Evolutionary conservation across 2,888 invertebrate genomes (phyloP), one percentile per base, ranked within the genome.

Genomic region (Himalopsyche kuldschensis): DNA sequence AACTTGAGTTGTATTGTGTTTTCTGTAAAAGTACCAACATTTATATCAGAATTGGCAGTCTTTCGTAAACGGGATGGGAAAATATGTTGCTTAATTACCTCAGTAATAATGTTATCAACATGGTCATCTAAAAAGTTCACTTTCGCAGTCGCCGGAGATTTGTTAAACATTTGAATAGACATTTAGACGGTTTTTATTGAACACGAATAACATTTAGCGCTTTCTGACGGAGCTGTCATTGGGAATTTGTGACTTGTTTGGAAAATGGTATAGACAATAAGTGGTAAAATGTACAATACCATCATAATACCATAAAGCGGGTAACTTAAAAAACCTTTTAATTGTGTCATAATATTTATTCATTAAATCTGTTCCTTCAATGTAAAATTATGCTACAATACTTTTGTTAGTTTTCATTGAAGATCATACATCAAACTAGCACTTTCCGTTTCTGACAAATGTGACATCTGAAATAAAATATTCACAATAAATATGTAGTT

Each of bases 21-120:
- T 31, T 15, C 46, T 20, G 17, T 79, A 69, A 27, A 63, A n/a
- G 10, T 10, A 35, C 5, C 35, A 35, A 8, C 35, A 35, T 35
- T 41, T 41, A 15, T 3, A 41, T 4, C 15, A 41, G 41, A 3
- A 15, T 41, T 15, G 41, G 15, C 15, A 15, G 15, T 15, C 41
- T 3, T 41, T 41, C 41, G 41, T 41, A 11, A 11, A 15, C 4
- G 15, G 15, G 15, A 41, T 3, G 15, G 2, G 15, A 41, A 15
- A 41, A 41, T 41, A 41, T 15, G 6, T 41, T 15, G 15, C 20
- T 31, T 47, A 80, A 86, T 87, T 84, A 91, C 91, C 88, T 91
- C 91, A 6, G 90, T 88, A 84, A 89, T 89, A 85, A 89, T 90
- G 86, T 89, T 90, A 85, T 90, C 91, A 88, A 90, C 90, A 88